Conservation (phyloP, 2,888 invertebrate species). For the Euplexia lucipara region DNA sequence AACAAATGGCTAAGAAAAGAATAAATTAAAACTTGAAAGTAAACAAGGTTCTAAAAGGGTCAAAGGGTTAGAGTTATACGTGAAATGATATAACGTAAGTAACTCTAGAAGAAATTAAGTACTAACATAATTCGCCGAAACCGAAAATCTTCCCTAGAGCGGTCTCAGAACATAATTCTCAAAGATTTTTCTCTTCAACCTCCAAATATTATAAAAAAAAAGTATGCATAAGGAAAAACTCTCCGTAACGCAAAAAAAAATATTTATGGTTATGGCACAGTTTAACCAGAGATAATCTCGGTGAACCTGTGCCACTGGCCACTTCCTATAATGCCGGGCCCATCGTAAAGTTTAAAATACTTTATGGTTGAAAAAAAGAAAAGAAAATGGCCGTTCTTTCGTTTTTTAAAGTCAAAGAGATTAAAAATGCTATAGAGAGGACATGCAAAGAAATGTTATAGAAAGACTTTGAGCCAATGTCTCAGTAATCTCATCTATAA, state of each 20-base stretch:
- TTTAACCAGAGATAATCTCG: conserved; percentile 71
- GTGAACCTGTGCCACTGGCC: conserved; percentile 63
- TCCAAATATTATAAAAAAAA: conserved; percentile 55
- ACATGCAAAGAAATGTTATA: too few species aligned
- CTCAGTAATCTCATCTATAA: too few species aligned
- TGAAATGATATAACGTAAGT: background rate
- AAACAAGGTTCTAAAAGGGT: too few species aligned
- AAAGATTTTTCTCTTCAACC: conserved; percentile 39
- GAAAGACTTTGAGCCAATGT: too few species aligned
- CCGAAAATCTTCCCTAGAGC: conserved; percentile 17
- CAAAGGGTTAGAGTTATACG: background rate
- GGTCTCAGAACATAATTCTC: conserved; percentile 27
- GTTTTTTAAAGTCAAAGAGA: conserved; percentile 39
- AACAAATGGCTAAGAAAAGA: too few species aligned
- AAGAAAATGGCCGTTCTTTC: conserved; percentile 33
- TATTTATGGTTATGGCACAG: conserved; percentile 70
- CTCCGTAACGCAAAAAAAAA: conserved; percentile 53
- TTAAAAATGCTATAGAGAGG: too few species aligned
- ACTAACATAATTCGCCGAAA: conserved; percentile 30
- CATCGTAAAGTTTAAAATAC: conserved; percentile 62
- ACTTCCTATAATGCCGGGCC: conserved; percentile 54
- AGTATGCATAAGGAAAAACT: conserved; percentile 54
- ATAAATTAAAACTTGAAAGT: too few species aligned
- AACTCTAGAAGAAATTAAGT: conserved; percentile 9
- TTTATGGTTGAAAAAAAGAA: conserved; percentile 56